Percentiles rank a stretch among this genome's conserved stretches.
phyloP scores from a whole-genome alignment of 2,113 vertebrate species.

The Hippolais icterina region DNA sequence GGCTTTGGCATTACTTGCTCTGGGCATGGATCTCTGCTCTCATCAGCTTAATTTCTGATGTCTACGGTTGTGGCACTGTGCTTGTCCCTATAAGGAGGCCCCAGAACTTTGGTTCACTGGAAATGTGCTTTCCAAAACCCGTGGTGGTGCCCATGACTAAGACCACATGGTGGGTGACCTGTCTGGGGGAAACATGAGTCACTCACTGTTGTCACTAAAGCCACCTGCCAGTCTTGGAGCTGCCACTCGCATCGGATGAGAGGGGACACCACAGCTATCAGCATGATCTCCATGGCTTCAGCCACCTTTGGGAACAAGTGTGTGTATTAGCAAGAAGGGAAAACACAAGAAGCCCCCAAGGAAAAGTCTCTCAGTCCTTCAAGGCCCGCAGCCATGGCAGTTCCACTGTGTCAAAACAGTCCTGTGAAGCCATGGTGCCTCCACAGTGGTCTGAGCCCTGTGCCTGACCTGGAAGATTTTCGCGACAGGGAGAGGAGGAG shows the following conservation, averaged over 20 bases:
- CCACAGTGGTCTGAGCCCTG: neutral
- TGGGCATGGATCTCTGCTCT: accelerated
- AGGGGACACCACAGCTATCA: constrained; percentile 90
- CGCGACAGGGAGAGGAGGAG: neutral
- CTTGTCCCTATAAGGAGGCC: neutral
- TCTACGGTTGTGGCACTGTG: neutral
- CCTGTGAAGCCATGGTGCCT: neutral
- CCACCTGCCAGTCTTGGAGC: constrained; percentile 93
- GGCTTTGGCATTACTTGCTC: neutral
- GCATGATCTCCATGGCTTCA: constrained; percentile 98
- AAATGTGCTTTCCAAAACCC: neutral
- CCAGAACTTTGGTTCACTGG: neutral
- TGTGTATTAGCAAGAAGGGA: neutral
- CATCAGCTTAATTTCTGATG: neutral
- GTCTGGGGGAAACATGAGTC: neutral
- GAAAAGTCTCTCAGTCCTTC: neutral
- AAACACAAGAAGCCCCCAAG: neutral
- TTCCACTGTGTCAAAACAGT: neutral
- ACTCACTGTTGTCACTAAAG: constrained; percentile 92
- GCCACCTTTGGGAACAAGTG: constrained; percentile 74
- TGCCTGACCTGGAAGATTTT: neutral
- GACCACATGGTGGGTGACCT: neutral
- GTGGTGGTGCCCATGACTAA: neutral
- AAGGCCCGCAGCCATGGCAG: neutral
- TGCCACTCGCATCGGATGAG: constrained; percentile 91